These are phyloP conservation scores for Rhizomys pruinosus DNA, from an alignment of 2,113 vertebrate species.

Conservation along the genomic window DNA sequence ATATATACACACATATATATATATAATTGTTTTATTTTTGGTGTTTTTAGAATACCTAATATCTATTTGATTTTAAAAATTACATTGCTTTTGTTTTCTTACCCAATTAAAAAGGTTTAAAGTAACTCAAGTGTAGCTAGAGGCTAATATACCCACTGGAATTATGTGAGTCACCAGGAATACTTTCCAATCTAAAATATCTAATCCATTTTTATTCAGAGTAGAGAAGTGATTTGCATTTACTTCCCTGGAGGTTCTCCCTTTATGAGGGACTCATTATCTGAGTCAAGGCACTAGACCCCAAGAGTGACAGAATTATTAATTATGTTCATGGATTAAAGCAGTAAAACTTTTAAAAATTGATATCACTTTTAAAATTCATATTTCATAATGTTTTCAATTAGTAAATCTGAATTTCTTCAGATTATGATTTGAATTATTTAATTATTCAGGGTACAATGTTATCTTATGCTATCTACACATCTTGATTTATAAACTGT, in stretches of 20 bases:
- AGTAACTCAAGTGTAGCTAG: slow-evolving; percentile 18
- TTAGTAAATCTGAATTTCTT: slow-evolving; percentile 14
- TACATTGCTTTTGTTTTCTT: slow-evolving; percentile 38
- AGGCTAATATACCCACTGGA: slow-evolving; percentile 4
- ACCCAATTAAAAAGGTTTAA: neutral
- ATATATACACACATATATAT: neutral
- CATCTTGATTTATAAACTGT: neutral
- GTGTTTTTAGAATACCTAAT: neutral
- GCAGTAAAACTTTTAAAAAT: slow-evolving; percentile 29
- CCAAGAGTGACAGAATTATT: slow-evolving; percentile 35
- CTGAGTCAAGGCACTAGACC: slow-evolving; percentile 49
- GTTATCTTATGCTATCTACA: neutral
- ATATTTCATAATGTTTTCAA: slow-evolving; percentile 20
- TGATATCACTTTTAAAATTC: slow-evolving; percentile 41
- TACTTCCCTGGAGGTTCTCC: slow-evolving; percentile 38
- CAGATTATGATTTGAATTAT: slow-evolving; percentile 26
- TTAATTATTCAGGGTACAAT: neutral
- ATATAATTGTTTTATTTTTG: neutral
- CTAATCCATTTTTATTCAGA: neutral
- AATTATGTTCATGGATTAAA: slow-evolving; percentile 59
- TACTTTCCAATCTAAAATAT: slow-evolving; percentile 59
- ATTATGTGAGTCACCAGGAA: slow-evolving; percentile 33
- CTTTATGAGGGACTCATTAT: slow-evolving; percentile 65
- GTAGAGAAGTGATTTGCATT: slow-evolving; percentile 52
- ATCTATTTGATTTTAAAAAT: neutral